phyloP scores from a whole-genome alignment of 53 echinoderm and acorn worm species.

The Glandiceps talaboti region DNA sequence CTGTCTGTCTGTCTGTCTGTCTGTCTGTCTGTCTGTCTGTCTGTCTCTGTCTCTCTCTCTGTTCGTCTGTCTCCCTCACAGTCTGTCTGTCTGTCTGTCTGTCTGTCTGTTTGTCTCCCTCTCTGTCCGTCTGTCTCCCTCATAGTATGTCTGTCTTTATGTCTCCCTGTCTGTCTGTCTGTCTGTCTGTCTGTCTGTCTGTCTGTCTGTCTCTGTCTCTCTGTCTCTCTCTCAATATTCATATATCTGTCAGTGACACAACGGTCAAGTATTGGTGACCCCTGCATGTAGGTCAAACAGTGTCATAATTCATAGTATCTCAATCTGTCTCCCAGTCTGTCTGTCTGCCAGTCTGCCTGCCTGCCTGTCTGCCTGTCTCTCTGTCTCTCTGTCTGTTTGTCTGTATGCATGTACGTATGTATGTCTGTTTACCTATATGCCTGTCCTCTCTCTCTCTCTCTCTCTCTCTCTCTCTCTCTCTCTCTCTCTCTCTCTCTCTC shows the following conservation, averaged over 20 bases:
- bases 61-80: no score
- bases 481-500: no score
- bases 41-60: no score
- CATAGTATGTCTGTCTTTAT: not conserved
- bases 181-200: not conserved
- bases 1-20: no score
- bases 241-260: no score
- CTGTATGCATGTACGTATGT: not conserved
- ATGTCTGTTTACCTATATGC: not conserved
- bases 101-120: not conserved
- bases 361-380: not conserved
- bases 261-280: no score
- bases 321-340: not conserved
- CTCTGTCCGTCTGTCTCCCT: not conserved
- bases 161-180: not conserved
- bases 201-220: not conserved
- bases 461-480: no score
- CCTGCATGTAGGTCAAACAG: no score
- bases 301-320: not conserved
- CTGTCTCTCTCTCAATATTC: not conserved
- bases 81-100: conserved; percentile 1
- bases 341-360: not conserved
- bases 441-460: no score
- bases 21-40: no score
- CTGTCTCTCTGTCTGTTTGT: not conserved